Evolutionary conservation across 2,113 vertebrate genomes (phyloP).

Genomic region (Eubucco bourcierii): DNA sequence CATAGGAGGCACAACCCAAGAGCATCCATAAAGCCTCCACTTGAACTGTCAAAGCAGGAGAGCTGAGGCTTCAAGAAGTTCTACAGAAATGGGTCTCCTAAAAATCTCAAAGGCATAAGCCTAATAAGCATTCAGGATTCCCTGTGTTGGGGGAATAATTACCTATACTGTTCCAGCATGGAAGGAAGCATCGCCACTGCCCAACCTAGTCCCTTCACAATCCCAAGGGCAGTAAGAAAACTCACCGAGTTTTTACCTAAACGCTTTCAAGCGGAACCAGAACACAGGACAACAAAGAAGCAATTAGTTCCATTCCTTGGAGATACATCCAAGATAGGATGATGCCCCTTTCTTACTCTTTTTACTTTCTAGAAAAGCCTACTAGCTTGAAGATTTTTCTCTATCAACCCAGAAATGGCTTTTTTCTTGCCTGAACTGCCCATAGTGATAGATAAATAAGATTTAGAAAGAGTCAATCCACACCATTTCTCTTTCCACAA

Average conservation of each 20-base stretch:
- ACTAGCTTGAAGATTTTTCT: background rate
- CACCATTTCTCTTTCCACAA: background rate
- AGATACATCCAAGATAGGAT: background rate
- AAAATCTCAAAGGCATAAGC: background rate
- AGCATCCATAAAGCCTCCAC: background rate
- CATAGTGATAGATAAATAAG: background rate
- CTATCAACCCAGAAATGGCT: background rate
- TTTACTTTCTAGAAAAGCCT: slow-evolving; percentile 21
- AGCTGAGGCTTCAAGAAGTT: background rate
- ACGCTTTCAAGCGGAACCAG: background rate
- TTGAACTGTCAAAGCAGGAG: background rate
- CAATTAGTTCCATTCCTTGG: background rate
- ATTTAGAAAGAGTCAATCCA: background rate
- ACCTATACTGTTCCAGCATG: background rate
- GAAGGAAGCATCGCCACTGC: background rate
- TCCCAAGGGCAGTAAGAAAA: background rate
- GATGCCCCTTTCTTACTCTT: background rate
- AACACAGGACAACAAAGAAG: background rate
- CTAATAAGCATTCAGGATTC: background rate
- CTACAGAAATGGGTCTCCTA: background rate
- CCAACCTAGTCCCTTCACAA: background rate
- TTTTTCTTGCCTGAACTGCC: background rate
- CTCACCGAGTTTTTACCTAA: background rate
- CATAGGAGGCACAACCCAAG: background rate
- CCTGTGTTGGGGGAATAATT: accelerated